Evolutionary conservation across 2,888 invertebrate species (phyloP), one percentile per base, ranked within the genome.

Genomic region (Hydrotaea diabolus): DNA sequence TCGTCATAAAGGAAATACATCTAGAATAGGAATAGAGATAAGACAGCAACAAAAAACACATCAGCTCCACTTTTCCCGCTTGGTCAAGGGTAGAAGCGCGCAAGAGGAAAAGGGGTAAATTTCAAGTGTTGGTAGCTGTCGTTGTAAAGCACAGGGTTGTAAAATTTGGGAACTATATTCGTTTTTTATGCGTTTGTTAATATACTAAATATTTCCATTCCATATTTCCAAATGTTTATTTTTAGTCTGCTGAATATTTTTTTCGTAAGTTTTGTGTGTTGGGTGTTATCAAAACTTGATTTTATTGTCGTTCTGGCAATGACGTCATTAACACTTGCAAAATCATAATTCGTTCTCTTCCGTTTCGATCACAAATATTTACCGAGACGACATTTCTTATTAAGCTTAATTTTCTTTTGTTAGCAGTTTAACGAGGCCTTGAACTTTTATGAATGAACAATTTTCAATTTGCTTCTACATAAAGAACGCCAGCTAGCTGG

Each of bases 361-460:
- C 8, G 36, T 8, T 36, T 36, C 36, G 3, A 5, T 36, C 4
- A 39, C 13, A 39, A 13, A 7, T 31, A 31, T 39, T 39, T 39
- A 39, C 7, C 13, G n/a, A n/a, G 17, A 71, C n/a, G n/a, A 26
- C n/a, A 15, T 69, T 26, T 21, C n/a, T 71, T 17, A 15, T 17
- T 53, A 53, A 46, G 4, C 31, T 2, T 31, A 31, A 31, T 31
- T 17, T 0, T 11, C 1, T 17, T 17, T 53, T 53, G 15, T 13
- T 49, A 8, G n/a, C 49, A 31, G 31, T 55, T 46, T 11, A 21
- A 21, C 2, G 0, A 72, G 23, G 73, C 85, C 86, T 86, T 87
- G 85, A 86, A 85, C 82, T 85, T 84, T 84, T 76, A 86, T 86
- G 86, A 86, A 87, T 86, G 86, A 86, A 86, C 69, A 46, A 69